A percentile compares a stretch with the other conserved stretches of the same genome.
These are phyloP conservation scores for Panonychus citri DNA, from an alignment of 1,140 invertebrate genomes.

Conservation along the genomic window DNA sequence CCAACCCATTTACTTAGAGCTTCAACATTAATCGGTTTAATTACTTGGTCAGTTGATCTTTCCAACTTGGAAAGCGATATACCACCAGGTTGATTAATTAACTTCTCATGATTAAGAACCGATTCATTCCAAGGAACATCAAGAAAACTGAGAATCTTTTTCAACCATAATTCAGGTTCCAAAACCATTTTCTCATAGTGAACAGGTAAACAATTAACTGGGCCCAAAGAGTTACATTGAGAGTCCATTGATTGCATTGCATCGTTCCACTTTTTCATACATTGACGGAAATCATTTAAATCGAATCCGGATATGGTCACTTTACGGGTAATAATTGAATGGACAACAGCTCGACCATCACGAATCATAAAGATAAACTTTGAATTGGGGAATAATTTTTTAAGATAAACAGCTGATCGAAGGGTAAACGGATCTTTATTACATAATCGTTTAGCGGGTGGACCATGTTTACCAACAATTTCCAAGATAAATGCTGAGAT, in stretches of 20 bases:
- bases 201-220: conserved; percentile 50
- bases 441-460: conserved; percentile 64
- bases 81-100: conserved; percentile 83
- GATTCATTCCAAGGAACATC: conserved; percentile 83
- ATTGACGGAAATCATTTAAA: conserved; percentile 70
- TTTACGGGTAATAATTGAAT: conserved; percentile 90
- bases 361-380: conserved; percentile 96
- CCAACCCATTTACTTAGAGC: conserved; percentile 91
- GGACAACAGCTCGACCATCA: conserved; percentile 86
- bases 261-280: conserved; percentile 81
- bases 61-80: conserved; percentile 73
- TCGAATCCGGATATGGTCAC: conserved; percentile 95
- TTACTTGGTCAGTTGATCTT: conserved; percentile 90
- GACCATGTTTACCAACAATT: conserved; percentile 79
- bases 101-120: conserved; percentile 88
- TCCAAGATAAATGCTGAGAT: conserved; percentile 89
- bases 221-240: conserved; percentile 70
- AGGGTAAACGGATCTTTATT: conserved; percentile 96
- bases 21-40: conserved; percentile 89
- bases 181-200: conserved; percentile 93
- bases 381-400: conserved; percentile 38
- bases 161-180: conserved; percentile 70
- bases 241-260: conserved; percentile 81
- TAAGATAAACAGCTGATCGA: conserved; percentile 64
- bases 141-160: conserved; percentile 66